Evolutionary conservation across 2,797 vertebrate species (phyloP), one percentile per base, ranked within the genome.

Genomic region (Lepilemur ruficaudatus): DNA sequence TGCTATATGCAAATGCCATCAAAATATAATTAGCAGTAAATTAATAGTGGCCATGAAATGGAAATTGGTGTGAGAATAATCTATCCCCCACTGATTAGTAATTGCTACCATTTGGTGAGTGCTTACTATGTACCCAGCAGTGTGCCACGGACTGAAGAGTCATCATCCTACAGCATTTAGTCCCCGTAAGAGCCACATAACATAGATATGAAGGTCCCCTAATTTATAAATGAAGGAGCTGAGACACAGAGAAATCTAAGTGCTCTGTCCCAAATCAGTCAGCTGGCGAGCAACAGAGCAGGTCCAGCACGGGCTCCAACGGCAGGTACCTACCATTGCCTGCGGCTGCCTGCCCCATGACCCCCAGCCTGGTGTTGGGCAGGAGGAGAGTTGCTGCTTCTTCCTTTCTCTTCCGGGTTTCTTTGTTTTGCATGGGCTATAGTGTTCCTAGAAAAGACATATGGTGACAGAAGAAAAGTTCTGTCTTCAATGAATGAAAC

Each of bases 11-110:
- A 96, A 96, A 96, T 84, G 41, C 43, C 91, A 96, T 96, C 82
- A 96, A 97, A 97, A 96, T 84, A 9, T 93, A 95, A 96, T 97
- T 96, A 97, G 95, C 13, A 13, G 70, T 89, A 96, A 96, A 97
- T 96, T 94, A 89, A 89, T 96, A 96, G 89, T 96, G 75, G 52
- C 81, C 82, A 72, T 50, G 80, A 90, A 95, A 89, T 50, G 32
- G 46, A 94, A 97, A 93, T 80, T 75, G 78, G 63, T 79, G 8
- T 82, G 85, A 95, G 55, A 92, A 82, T 96, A 88, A 79, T 82
- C 73, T 80, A 82, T 75, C 67, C 91, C 63, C 86, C 80, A 69
- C 46, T 63, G 89, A 89, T 72, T 75, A 61, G 84, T 59, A 94
- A 95, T 65, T 94, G 91, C 63, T 81, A 93, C 32, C 61, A 57